These are phyloP conservation scores for Ophion ventricosus DNA, from an alignment of 2,888 invertebrate genomes.

Conservation along the genomic window DNA sequence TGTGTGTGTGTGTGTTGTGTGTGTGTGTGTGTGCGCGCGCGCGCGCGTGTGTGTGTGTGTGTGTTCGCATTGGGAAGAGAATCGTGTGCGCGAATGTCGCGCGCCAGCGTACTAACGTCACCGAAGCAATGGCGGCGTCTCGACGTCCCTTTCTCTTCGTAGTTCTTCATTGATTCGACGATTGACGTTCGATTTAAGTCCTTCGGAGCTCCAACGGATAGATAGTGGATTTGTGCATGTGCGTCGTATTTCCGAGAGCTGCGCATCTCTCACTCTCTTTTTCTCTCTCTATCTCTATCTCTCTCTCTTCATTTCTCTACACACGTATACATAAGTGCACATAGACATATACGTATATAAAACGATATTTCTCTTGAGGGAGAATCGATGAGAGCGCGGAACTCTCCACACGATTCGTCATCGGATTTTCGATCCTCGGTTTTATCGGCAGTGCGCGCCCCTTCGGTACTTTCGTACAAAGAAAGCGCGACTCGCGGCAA, in stretches of 20 bases:
- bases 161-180: slow-evolving; percentile 69
- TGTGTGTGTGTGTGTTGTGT: slow-evolving; percentile 29
- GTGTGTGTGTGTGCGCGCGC: slow-evolving; percentile 49
- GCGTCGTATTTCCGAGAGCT: slow-evolving; percentile 56
- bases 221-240: slow-evolving; percentile 46
- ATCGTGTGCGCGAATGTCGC: slow-evolving; percentile 46
- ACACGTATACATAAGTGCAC: not conserved
- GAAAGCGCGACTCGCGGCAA: slow-evolving; percentile 17
- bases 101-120: slow-evolving; percentile 61
- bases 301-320: not conserved
- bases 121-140: slow-evolving; percentile 64
- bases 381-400: slow-evolving; percentile 54
- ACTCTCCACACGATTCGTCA: slow-evolving; percentile 55
- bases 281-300: too few species aligned
- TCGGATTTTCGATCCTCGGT: slow-evolving; percentile 62
- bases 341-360: not conserved
- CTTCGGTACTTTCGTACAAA: slow-evolving; percentile 39
- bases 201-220: slow-evolving; percentile 26
- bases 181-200: slow-evolving; percentile 71
- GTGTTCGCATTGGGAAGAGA: slow-evolving; percentile 20
- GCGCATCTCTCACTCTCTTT: slow-evolving; percentile 2
- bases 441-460: slow-evolving; percentile 34
- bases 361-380: slow-evolving; percentile 10
- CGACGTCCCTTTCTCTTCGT: slow-evolving; percentile 58
- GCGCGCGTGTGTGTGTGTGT: slow-evolving; percentile 36